Percentiles rank a stretch among this genome's conserved stretches.
These are phyloP conservation scores for Indicator maculatus DNA, from an alignment of 2,113 vertebrate genomes.

Conservation along the genomic window DNA sequence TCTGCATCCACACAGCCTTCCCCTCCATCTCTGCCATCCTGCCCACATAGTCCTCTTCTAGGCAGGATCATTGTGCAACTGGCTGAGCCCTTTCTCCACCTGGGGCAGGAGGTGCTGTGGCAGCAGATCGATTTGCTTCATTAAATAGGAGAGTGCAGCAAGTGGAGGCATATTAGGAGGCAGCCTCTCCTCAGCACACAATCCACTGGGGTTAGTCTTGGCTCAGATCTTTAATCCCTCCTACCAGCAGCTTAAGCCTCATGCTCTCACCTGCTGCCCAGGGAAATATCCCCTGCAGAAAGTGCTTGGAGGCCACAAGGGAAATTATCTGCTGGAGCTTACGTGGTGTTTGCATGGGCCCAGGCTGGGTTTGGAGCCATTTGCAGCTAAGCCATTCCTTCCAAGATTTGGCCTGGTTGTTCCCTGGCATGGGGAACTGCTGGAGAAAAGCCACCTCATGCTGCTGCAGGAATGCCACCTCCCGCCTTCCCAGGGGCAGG, in stretches of 20 bases:
- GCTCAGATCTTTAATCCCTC: not conserved
- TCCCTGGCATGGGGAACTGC: not conserved
- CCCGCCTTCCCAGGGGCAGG: rapidly evolving
- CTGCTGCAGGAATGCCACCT: not conserved
- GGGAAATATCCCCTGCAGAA: not conserved
- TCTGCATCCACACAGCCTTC: rapidly evolving
- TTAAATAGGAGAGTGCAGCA: not conserved
- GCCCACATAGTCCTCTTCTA: not conserved
- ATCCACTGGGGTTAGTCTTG: not conserved
- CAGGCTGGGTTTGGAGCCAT: not conserved
- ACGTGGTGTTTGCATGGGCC: not conserved
- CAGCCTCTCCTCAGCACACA: not conserved
- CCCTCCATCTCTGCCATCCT: not conserved
- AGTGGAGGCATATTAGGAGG: not conserved
- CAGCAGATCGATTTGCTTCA: not conserved
- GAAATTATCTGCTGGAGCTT: not conserved
- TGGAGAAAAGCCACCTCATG: not conserved
- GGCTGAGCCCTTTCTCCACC: not conserved
- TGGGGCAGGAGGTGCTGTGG: not conserved
- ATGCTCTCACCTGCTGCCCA: not conserved
- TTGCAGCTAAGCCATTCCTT: not conserved
- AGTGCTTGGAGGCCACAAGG: not conserved
- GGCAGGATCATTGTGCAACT: too few species aligned
- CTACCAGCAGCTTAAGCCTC: not conserved
- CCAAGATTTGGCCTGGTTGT: not conserved